A percentile compares a stretch with the other conserved stretches of the same genome.
Evolutionary conservation across 2,888 invertebrate species (phyloP).

Genomic region (Heliconius ismenius): DNA sequence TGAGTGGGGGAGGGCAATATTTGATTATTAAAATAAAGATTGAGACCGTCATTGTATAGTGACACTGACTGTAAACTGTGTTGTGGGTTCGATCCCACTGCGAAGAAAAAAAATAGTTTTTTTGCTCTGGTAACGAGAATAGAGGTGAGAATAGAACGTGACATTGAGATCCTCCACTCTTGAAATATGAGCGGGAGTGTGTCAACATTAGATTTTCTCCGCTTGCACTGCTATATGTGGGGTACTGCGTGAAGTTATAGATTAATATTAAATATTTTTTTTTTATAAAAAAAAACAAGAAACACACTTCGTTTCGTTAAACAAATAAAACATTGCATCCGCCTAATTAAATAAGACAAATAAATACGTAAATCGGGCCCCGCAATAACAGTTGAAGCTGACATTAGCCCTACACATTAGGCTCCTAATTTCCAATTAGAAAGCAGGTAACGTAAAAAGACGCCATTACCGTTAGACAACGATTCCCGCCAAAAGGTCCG

Average conservation of each 20-base stretch:
- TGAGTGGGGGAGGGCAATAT: conserved; percentile 44
- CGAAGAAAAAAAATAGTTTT: not conserved
- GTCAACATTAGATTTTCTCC: no score
- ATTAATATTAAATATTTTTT: not conserved
- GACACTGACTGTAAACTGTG: not conserved
- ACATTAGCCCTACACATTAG: conserved; percentile 77
- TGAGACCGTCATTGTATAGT: not conserved
- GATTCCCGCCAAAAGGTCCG: conserved; percentile 74
- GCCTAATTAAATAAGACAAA: conserved; percentile 65
- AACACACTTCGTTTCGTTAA: conserved; percentile 16
- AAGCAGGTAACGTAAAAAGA: conserved; percentile 81
- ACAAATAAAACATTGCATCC: conserved; percentile 35
- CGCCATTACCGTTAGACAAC: conserved; percentile 71
- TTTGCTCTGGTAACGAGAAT: not conserved
- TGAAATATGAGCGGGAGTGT: not conserved
- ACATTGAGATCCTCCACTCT: not conserved
- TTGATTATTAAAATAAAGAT: conserved; percentile 41
- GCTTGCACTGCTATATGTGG: no score
- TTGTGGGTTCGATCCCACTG: not conserved
- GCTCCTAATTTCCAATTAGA: conserved; percentile 79
- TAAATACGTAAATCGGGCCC: conserved; percentile 69
- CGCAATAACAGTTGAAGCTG: conserved; percentile 68
- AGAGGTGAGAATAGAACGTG: no score
- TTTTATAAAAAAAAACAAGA: not conserved
- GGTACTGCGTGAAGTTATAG: no score